Evolutionary conservation across 2,888 invertebrate genomes (phyloP).

Genomic region (Lamellibrachia satsuma): DNA sequence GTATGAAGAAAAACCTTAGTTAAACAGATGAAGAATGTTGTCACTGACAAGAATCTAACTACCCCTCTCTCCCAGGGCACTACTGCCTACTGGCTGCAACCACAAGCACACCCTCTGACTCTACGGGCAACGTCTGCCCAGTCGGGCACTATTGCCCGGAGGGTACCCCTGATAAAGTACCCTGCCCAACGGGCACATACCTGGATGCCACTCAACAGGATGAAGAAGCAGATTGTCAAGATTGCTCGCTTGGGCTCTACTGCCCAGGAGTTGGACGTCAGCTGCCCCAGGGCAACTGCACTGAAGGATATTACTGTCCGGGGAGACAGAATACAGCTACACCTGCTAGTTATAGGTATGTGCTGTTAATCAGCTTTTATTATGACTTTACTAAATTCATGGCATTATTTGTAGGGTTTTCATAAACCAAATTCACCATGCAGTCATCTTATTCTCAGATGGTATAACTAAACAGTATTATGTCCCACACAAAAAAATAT

Average conservation of each 20-base stretch:
- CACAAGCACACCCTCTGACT: conserved; percentile 50
- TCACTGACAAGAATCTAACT: background rate
- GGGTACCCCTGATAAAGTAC: conserved; percentile 51
- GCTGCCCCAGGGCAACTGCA: conserved; percentile 53
- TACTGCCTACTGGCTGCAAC: conserved; percentile 54
- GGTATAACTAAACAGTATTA: background rate
- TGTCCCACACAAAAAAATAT: background rate
- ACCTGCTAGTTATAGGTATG: conserved; percentile 53
- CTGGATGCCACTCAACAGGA: conserved; percentile 53
- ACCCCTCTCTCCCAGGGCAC: conserved; percentile 50
- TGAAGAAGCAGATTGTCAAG: conserved; percentile 50
- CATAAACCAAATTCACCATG: background rate
- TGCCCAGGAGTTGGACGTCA: conserved; percentile 54
- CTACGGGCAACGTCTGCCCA: conserved; percentile 51
- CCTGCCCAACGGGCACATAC: conserved; percentile 57
- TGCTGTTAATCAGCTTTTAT: background rate
- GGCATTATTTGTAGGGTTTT: background rate
- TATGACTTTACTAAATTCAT: background rate
- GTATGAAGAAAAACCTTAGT: background rate
- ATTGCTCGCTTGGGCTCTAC: conserved; percentile 43
- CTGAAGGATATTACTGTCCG: conserved; percentile 60
- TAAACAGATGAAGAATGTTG: background rate
- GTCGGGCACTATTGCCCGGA: conserved; percentile 58
- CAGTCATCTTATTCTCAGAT: background rate
- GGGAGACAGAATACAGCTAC: conserved; percentile 55